Percentiles rank a stretch among this genome's conserved stretches.
These are phyloP conservation scores for Hylyphantes graminicola DNA, from an alignment of 1,140 invertebrate species.

Conservation along the genomic window DNA sequence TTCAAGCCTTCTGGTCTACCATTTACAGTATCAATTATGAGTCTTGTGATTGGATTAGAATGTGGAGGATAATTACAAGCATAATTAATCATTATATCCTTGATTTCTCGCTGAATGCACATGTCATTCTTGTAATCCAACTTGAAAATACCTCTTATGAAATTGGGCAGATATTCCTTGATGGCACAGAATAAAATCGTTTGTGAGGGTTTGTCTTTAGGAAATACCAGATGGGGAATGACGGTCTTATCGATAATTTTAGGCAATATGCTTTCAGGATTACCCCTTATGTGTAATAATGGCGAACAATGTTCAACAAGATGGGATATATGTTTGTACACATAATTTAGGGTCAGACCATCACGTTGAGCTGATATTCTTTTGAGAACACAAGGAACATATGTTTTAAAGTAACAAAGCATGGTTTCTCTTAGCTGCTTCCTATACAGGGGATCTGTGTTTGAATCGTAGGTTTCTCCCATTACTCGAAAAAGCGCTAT, in stretches of 20 bases:
- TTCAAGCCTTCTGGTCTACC: not conserved
- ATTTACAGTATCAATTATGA: not conserved
- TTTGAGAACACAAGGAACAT: not conserved
- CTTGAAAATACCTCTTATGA: slow-evolving; percentile 36
- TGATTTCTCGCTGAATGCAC: slow-evolving; percentile 15
- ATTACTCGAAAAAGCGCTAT: slow-evolving; percentile 34
- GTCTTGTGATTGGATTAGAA: slow-evolving; percentile 25
- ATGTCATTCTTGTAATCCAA: slow-evolving; percentile 37
- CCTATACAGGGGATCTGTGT: slow-evolving; percentile 1
- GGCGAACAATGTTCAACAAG: slow-evolving; percentile 36
- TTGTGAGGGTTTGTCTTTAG: slow-evolving; percentile 30
- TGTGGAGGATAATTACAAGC: not conserved
- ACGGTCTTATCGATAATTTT: slow-evolving; percentile 34
- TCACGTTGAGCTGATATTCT: not conserved
- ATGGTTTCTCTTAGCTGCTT: slow-evolving; percentile 1
- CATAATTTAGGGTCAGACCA: not conserved
- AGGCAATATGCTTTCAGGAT: slow-evolving; percentile 1
- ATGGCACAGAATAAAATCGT: slow-evolving; percentile 19
- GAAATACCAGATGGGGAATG: slow-evolving; percentile 4
- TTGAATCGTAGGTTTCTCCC: slow-evolving; percentile 15
- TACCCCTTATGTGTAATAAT: slow-evolving; percentile 15
- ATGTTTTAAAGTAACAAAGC: slow-evolving; percentile 24
- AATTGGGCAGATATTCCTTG: slow-evolving; percentile 26
- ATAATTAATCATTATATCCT: slow-evolving; percentile 23
- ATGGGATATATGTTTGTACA: slow-evolving; percentile 30